Percentiles rank a stretch among this genome's conserved stretches.
These are phyloP conservation scores for Pelecanus crispus DNA, from an alignment of 2,113 vertebrate genomes.

Conservation along the genomic window DNA sequence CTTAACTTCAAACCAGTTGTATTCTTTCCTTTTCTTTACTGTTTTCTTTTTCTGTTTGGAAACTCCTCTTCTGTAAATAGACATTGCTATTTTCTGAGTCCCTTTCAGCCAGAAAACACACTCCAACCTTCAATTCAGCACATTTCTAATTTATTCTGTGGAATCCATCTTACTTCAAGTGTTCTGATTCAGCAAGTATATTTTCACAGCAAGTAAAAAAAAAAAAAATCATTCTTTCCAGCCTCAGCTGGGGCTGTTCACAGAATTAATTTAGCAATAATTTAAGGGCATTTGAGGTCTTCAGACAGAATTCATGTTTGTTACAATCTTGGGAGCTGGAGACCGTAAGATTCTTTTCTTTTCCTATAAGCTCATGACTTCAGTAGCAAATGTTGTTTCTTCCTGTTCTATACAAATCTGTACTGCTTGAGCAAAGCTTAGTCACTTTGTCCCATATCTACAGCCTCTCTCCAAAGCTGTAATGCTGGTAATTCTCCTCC, in stretches of 20 bases:
- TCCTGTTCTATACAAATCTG: not conserved
- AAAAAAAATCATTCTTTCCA: not conserved
- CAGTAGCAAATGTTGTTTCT: not conserved
- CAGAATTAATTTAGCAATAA: not conserved
- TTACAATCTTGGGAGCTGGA: not conserved
- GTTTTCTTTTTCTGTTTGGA: not conserved
- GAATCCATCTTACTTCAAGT: not conserved
- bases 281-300: not conserved
- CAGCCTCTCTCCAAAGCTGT: not conserved
- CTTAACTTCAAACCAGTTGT: not conserved
- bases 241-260: not conserved
- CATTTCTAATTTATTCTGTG: not conserved
- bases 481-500: not conserved
- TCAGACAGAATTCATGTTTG: not conserved
- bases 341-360: not conserved
- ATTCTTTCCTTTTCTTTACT: not conserved
- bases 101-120: not conserved
- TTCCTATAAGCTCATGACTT: not conserved
- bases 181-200: not conserved
- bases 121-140: not conserved
- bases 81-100: not conserved
- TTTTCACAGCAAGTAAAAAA: not conserved
- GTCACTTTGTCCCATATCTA: not conserved
- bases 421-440: not conserved
- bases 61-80: not conserved